Conservation (phyloP, 1,140 invertebrate genomes). For the Sinella curviseta region DNA sequence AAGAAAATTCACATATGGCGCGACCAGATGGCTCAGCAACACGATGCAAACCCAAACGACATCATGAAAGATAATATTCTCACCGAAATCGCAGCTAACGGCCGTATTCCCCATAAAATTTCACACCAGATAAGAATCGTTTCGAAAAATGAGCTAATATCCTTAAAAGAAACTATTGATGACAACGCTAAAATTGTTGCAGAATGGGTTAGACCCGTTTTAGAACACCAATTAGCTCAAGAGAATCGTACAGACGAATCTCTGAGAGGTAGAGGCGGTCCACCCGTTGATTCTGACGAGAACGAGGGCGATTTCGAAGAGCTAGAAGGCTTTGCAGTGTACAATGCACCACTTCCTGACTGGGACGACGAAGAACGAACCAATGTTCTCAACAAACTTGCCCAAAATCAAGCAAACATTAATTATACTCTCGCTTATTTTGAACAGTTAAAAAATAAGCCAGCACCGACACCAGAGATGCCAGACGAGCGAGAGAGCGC, state of each 20-base stretch:
- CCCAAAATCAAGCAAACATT: no score
- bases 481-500: no score
- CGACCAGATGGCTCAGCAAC: neutral
- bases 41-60: neutral
- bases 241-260: neutral
- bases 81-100: neutral
- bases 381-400: neutral
- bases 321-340: neutral
- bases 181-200: neutral
- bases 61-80: neutral
- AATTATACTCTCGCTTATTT: no score
- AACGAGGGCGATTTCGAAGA: neutral
- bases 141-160: neutral
- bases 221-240: neutral
- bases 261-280: neutral
- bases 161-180: neutral
- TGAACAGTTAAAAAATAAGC: no score
- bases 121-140: neutral
- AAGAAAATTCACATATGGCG: neutral
- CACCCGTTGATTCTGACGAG: neutral
- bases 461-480: no score
- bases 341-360: neutral
- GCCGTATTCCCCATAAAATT: neutral
- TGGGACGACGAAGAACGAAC: no score
- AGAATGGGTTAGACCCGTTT: neutral